Conservation (phyloP, 64 coral and sea anemone genomes). For the Catalaphyllia jardinei region DNA sequence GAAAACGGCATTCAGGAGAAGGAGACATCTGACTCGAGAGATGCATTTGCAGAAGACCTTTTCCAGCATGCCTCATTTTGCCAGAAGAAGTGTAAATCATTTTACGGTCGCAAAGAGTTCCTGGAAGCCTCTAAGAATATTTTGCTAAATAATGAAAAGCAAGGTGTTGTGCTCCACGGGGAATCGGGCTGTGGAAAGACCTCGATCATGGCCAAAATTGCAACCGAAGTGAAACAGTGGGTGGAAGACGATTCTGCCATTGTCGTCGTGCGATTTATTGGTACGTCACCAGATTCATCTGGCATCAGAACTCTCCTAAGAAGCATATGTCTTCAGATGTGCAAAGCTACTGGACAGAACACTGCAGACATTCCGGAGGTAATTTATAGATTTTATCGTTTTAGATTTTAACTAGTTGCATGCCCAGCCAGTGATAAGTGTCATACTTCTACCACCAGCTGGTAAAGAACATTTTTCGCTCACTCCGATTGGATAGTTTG, state of each 20-base stretch:
- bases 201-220: conserved; percentile 87
- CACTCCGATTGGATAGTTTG: no score
- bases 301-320: conserved; percentile 66
- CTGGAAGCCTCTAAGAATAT: conserved; percentile 51
- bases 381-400: background rate
- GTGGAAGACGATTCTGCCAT: conserved; percentile 48
- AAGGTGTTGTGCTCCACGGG: conserved; percentile 71
- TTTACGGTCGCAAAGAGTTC: conserved; percentile 86
- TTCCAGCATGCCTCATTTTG: conserved; percentile 93
- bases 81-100: conserved; percentile 83
- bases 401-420: background rate
- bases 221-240: conserved; percentile 40
- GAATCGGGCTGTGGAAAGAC: conserved; percentile 96
- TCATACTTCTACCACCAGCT: no score
- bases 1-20: conserved; percentile 64
- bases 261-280: conserved; percentile 84
- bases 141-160: conserved; percentile 42
- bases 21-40: conserved; percentile 48
- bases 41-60: conserved; percentile 70
- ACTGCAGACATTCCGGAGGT: conserved; percentile 77
- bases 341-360: conserved; percentile 50
- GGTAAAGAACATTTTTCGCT: no score
- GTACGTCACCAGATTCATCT: conserved; percentile 85
- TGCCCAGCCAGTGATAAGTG: no score
- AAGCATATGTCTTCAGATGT: conserved; percentile 88